Base-by-base conservation (phyloP, 2,113 vertebrate genomes). In the Mungos mungo region DNA sequence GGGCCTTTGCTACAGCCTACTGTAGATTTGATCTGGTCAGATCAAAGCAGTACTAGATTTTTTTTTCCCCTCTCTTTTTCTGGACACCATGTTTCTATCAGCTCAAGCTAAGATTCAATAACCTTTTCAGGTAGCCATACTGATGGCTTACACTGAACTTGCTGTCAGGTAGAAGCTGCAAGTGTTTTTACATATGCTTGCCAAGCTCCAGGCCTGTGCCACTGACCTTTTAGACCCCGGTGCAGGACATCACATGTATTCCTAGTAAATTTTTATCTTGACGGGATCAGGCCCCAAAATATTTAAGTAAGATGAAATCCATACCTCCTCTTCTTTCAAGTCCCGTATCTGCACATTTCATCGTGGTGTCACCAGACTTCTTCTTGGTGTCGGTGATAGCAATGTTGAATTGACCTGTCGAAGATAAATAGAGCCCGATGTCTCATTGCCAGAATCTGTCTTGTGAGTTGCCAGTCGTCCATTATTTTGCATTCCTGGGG, bases 191-290 rank as follows among this genome's bases (percentile, higher is more conserved):
- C 21, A 57, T 60, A 82, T 60, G 45, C 33, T 92, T 95, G 79
- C 38, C 80, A 86, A 95, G n/a, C 33, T 94, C 80, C 87, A 45
- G 72, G 93, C 18, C 38, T 31, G 45, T 83, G 92, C 41, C 80
- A 86, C 19, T 79, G 87, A 93, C 52, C 74, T 92, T 68, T 45
- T 86, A 85, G 68, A 87, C 52, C 29, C 66, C 25, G 82, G 71
- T 90, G 19, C 25, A 47, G 72, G 29, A 33, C 31, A 35, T 54
- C 72, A 79, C 27, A 52, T 68, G 79, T 94, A 92, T 95, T 96
- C 31, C 31, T 82, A 83, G 93, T 92, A 50, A 45, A n/a, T 94
- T 89, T 89, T 82, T 93, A 71, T 95, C n/a, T 94, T 93, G 83
- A 80, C 50, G 11, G 54, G 92, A 92, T 89, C 79, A 86, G 50